phyloP scores from a whole-genome alignment of 2,888 invertebrate species.

The Colletes collaris region DNA sequence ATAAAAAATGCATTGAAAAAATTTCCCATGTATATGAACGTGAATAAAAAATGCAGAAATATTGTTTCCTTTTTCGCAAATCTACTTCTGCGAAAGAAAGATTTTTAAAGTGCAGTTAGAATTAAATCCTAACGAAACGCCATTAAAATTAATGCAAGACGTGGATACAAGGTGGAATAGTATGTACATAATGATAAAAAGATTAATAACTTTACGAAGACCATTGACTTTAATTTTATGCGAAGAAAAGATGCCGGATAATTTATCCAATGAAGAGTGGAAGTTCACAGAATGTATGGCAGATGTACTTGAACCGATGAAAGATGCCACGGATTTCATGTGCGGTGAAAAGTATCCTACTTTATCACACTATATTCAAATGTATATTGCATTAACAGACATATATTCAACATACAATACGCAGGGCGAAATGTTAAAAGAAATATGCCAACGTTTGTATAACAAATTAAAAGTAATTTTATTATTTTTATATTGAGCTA shows the following conservation, averaged over 20 bases:
- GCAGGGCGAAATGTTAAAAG: background rate
- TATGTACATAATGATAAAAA: background rate
- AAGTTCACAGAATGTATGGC: background rate
- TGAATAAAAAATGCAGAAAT: background rate
- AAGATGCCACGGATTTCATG: background rate
- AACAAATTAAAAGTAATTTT: background rate
- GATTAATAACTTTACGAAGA: too few relatives aligned
- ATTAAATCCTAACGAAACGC: background rate
- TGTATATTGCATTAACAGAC: background rate
- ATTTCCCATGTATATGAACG: background rate
- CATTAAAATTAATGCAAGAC: background rate
- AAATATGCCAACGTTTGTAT: background rate
- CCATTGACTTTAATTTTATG: too few relatives aligned
- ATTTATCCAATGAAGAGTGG: background rate
- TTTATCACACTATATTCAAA: background rate
- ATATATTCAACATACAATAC: background rate
- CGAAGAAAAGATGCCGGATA: background rate
- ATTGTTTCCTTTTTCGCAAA: background rate
- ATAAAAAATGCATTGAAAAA: background rate
- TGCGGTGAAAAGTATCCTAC: background rate
- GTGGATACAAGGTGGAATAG: background rate
- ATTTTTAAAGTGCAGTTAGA: background rate
- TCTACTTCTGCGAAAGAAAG: background rate
- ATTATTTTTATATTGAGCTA: background rate
- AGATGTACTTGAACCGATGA: background rate